A percentile compares a stretch with the other conserved stretches of the same genome.
Evolutionary conservation across 2,113 vertebrate species (phyloP).

Genomic region (Platysternon megacephalum): DNA sequence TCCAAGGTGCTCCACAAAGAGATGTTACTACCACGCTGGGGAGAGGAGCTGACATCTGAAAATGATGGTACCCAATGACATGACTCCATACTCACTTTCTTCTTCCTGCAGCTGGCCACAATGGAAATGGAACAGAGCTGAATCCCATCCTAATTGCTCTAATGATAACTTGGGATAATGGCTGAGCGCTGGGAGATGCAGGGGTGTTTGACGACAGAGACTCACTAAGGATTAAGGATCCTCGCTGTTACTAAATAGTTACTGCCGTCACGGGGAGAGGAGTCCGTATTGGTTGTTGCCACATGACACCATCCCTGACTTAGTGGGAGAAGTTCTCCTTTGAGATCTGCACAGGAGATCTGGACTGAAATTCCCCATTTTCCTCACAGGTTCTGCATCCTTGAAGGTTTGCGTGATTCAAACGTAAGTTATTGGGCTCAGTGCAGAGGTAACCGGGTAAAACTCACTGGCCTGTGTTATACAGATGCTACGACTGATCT

Average conservation of each 20-base stretch:
- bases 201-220: not conserved
- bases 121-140: not conserved
- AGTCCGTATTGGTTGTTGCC: not conserved
- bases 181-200: not conserved
- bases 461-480: not conserved
- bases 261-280: not conserved
- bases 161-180: not conserved
- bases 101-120: not conserved
- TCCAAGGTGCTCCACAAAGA: not conserved
- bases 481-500: not conserved
- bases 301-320: not conserved
- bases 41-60: not conserved
- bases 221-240: not conserved
- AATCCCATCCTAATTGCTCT: not conserved
- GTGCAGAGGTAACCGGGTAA: not conserved
- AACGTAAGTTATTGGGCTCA: not conserved
- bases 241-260: not conserved
- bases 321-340: not conserved
- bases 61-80: not conserved
- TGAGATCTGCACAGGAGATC: not conserved
- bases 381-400: not conserved
- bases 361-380: not conserved
- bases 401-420: not conserved
- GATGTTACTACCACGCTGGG: not conserved
- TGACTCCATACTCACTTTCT: not conserved